Base-by-base conservation (phyloP, 2,888 invertebrate species). In the Ennomos erosarius region DNA sequence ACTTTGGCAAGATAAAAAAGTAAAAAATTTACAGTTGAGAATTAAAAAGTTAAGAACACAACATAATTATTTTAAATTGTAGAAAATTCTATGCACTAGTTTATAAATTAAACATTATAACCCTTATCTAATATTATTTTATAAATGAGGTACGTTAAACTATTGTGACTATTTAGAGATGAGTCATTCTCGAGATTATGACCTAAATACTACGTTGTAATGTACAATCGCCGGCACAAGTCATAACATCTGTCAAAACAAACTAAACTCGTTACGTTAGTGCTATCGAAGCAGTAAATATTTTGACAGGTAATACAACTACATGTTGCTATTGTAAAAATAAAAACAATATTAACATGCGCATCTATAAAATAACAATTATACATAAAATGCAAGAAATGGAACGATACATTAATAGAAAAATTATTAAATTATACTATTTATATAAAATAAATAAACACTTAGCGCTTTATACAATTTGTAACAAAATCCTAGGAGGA, bases 91-190 rank as follows among this genome's bases (percentile, higher is more conserved):
- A 81, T 71, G 72, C 73, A 66, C 78, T 82, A 74, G 40, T 56
- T 64, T 65, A 81, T 84, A 84, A 84, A 85, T 83, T 83, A 85
- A 81, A 82, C 79, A 81, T 62, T 76, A 78, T 80, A 82, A 83
- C 72, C 69, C 88, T 88, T 90, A 89, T 70, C 75, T 76, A 78
- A 76, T 79, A 81, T 82, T 85, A 87, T 81, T 82, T 85, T 83
- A 80, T 85, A 88, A 89, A 91, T 92, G 92, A 92, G 91, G 92
- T 92, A 92, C 85, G 82, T 88, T 84, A 87, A 90, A 90, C 85
- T 84, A 86, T 87, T 90, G 85, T 90, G 90, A 91, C 90, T 90
- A 88, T 81, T 75, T 78, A 81, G 80, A 82, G 74, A 76, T 71
- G 74, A 79, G 79, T 75, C 79, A 74, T 74, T 74, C 73, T 71